Percentiles rank a stretch among this genome's conserved stretches.
phyloP scores from a whole-genome alignment of 2,888 invertebrate genomes.

The Cyrtodaria siliqua region DNA sequence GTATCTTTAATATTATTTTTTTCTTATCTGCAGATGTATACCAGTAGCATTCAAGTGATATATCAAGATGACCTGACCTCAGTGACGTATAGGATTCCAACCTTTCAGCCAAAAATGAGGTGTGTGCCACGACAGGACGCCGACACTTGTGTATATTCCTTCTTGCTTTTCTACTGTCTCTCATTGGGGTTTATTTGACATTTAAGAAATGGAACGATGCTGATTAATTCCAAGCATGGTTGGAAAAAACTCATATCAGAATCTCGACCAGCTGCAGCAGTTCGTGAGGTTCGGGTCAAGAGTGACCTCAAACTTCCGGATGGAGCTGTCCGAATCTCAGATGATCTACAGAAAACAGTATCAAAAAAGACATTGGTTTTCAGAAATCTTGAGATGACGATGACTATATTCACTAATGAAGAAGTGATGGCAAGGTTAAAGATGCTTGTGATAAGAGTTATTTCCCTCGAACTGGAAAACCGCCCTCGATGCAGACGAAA shows the following conservation, averaged over 20 bases:
- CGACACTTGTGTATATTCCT: slow-evolving; percentile 55
- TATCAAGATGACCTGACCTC: no score
- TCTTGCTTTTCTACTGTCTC: slow-evolving; percentile 42
- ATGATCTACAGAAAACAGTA: background rate
- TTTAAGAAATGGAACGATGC: slow-evolving; percentile 18
- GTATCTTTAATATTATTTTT: no score
- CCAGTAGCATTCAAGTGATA: no score
- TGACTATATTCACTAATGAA: slow-evolving; percentile 55
- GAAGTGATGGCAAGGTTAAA: slow-evolving; percentile 52
- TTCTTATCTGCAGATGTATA: no score
- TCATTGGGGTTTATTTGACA: slow-evolving; percentile 50
- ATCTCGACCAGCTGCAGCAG: slow-evolving; percentile 18
- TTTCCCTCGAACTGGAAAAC: slow-evolving; percentile 75
- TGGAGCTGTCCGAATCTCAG: no score
- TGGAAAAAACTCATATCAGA: no score
- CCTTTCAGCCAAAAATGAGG: no score
- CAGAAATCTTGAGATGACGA: slow-evolving; percentile 51
- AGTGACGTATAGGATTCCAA: no score
- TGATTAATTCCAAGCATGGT: no score
- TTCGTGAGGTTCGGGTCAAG: slow-evolving; percentile 17
- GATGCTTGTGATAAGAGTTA: slow-evolving; percentile 56
- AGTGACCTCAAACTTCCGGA: slow-evolving; percentile 31
- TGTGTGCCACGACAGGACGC: slow-evolving; percentile 42
- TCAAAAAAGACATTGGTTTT: slow-evolving; percentile 13
- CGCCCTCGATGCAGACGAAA: slow-evolving; percentile 76